These are phyloP conservation scores for Poeciliopsis presidionis DNA, from an alignment of 2,797 vertebrate genomes.

Conservation along the genomic window DNA sequence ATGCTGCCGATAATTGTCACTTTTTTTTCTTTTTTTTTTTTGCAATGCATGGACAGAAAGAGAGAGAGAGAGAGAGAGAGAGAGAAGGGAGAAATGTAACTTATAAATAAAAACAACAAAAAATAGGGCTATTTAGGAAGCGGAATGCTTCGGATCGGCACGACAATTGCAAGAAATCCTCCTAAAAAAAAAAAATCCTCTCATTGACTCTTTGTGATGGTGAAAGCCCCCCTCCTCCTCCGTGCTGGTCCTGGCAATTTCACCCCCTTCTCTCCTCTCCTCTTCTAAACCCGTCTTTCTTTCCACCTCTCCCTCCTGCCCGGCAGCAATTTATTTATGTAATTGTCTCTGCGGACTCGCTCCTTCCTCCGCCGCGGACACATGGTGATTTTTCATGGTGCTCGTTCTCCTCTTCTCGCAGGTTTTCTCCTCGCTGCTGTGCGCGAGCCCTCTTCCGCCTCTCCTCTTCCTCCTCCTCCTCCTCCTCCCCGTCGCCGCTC, in stretches of 20 bases:
- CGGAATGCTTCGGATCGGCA: constrained; percentile 66
- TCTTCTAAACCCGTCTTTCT: constrained; percentile 72
- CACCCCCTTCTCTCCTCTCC: constrained; percentile 53
- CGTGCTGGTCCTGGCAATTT: constrained; percentile 77
- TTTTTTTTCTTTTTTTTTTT: constrained; percentile 1
- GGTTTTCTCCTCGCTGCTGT: constrained; percentile 69
- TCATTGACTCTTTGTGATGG: constrained; percentile 84
- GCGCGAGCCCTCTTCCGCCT: constrained; percentile 81
- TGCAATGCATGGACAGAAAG: constrained; percentile 26
- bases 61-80: constrained; percentile 12
- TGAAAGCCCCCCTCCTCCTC: constrained; percentile 71
- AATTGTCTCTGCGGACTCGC: constrained; percentile 76
- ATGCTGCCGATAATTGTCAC: not conserved
- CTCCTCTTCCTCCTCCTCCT: constrained; percentile 80
- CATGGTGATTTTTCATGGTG: constrained; percentile 76
- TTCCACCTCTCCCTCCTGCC: constrained; percentile 79
- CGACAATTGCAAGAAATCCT: constrained; percentile 67
- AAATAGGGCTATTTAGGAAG: constrained; percentile 67
- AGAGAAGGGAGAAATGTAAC: constrained; percentile 37
- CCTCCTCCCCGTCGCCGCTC: constrained; percentile 75
- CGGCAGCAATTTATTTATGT: constrained; percentile 78
- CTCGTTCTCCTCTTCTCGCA: constrained; percentile 66
- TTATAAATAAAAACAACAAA: not conserved
- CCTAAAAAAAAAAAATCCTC: constrained; percentile 69
- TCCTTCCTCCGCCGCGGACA: constrained; percentile 75